These are phyloP conservation scores for Buteo buteo DNA, from an alignment of 2,113 vertebrate genomes.

Conservation along the genomic window DNA sequence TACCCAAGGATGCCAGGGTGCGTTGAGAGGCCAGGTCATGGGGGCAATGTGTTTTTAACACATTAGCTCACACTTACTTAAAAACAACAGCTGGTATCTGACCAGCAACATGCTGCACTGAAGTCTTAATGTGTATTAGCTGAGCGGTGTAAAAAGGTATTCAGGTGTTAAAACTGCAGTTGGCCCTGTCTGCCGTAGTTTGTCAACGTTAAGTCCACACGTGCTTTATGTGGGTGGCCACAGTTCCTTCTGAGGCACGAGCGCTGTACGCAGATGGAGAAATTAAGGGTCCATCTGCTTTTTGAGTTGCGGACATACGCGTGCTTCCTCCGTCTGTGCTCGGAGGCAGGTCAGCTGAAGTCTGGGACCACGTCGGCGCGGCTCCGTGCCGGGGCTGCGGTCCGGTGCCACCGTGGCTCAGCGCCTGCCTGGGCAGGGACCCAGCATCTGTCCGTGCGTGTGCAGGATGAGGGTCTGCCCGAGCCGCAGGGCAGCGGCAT, in stretches of 20 bases:
- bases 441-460: accelerated
- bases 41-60: neutral
- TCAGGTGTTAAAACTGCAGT: neutral
- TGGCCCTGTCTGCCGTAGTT: neutral
- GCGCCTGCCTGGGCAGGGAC: neutral
- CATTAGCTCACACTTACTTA: neutral
- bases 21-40: neutral
- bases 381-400: neutral
- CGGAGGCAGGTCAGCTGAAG: accelerated
- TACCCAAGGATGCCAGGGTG: neutral
- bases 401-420: neutral
- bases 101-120: neutral
- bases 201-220: neutral
- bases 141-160: neutral
- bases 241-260: neutral
- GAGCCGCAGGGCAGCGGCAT: neutral
- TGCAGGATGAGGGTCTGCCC: neutral
- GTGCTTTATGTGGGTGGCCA: neutral
- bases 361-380: accelerated
- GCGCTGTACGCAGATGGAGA: neutral
- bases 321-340: neutral
- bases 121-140: neutral
- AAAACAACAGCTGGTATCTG: neutral
- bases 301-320: neutral
- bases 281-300: neutral